These are phyloP conservation scores for Himantopus leucocephalus DNA, from an alignment of 2,113 vertebrate genomes.

Conservation along the genomic window DNA sequence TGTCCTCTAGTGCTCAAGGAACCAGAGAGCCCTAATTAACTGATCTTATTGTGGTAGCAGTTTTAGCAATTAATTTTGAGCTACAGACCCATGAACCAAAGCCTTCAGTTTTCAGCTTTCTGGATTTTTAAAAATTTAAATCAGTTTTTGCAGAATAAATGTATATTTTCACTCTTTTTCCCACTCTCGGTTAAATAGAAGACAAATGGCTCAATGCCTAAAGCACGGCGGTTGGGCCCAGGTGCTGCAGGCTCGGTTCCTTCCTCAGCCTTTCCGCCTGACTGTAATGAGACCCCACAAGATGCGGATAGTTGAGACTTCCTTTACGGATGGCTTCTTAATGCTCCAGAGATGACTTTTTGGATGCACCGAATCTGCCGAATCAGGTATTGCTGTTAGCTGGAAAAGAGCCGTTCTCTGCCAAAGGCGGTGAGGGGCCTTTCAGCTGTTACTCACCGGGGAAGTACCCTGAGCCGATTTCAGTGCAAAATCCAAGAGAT, in stretches of 20 bases:
- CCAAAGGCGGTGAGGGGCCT: neutral
- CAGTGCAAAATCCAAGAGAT: neutral
- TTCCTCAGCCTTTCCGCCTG: neutral
- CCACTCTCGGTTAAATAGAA: neutral
- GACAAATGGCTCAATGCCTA: neutral
- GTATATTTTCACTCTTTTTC: neutral
- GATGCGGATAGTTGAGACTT: neutral
- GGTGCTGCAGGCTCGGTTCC: neutral
- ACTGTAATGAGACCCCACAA: neutral
- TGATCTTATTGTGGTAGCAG: conserved; percentile 49
- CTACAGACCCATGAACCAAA: conserved; percentile 10
- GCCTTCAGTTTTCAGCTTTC: conserved; percentile 33
- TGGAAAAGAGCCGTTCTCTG: neutral
- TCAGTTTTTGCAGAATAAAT: conserved; percentile 50
- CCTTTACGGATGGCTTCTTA: neutral
- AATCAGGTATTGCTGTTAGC: neutral
- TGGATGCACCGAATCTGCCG: fast-evolving
- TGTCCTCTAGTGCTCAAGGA: conserved; percentile 40
- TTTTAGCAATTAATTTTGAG: conserved; percentile 68
- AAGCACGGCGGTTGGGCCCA: neutral
- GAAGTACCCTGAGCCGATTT: neutral
- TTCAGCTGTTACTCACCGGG: neutral
- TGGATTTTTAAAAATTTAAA: conserved; percentile 54
- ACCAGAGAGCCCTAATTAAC: conserved; percentile 54
- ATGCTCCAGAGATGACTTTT: neutral